Percentiles rank a stretch among this genome's conserved stretches.
Conservation (phyloP, 2,113 vertebrate species). For the Mustela lutreola region DNA sequence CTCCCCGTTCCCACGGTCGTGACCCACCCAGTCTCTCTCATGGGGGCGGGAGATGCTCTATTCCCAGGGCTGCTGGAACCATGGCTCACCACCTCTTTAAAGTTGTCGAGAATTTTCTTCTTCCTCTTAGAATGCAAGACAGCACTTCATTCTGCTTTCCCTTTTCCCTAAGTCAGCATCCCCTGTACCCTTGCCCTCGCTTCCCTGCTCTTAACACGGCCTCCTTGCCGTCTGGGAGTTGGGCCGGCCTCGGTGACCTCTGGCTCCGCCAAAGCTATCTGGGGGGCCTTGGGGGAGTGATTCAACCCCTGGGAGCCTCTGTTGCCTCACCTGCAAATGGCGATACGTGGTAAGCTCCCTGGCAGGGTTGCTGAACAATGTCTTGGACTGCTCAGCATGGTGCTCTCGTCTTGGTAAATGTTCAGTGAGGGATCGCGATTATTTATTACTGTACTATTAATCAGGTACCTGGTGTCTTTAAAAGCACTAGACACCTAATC, state of each 20-base stretch:
- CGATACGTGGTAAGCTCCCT: background rate
- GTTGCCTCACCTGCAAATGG: background rate
- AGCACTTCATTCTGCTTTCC: background rate
- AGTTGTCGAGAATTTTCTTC: background rate
- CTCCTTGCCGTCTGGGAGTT: background rate
- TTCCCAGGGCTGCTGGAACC: background rate
- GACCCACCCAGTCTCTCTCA: background rate
- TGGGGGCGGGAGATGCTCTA: background rate
- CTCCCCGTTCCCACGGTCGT: background rate
- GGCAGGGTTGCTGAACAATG: background rate
- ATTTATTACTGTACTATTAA: conserved; percentile 17
- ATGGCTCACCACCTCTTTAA: background rate
- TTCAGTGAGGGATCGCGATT: background rate
- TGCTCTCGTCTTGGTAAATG: background rate
- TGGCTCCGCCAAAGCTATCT: background rate
- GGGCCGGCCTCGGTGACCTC: background rate
- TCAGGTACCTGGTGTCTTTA: background rate
- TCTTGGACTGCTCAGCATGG: background rate
- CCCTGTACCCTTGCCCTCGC: background rate
- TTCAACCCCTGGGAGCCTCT: background rate
- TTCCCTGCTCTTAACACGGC: background rate
- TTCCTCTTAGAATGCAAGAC: background rate
- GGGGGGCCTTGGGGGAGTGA: background rate
- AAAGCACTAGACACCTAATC: background rate
- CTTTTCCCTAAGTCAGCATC: background rate